Evolutionary conservation across 2,888 invertebrate species (phyloP).

Genomic region (Sinelater perroti): DNA sequence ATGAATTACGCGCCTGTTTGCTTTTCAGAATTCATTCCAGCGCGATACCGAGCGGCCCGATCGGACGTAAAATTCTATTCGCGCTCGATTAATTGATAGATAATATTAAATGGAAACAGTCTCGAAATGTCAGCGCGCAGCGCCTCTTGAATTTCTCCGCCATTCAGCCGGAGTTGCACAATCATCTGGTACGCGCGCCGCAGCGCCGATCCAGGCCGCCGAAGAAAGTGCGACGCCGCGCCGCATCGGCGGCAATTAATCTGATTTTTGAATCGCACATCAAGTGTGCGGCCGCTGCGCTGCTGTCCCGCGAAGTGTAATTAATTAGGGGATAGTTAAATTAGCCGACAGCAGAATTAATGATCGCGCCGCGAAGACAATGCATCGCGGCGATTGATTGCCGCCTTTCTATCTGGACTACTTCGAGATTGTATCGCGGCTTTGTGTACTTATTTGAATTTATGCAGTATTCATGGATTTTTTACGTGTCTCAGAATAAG

Average conservation of each 20-base stretch:
- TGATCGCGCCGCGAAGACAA: slow-evolving; percentile 42
- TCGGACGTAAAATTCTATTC: no score
- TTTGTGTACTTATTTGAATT: slow-evolving; percentile 42
- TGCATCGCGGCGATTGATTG: slow-evolving; percentile 43
- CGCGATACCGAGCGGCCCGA: no score
- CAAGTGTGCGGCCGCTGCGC: slow-evolving; percentile 33
- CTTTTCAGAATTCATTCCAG: not conserved
- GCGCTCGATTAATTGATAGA: slow-evolving; percentile 10
- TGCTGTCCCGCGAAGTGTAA: slow-evolving; percentile 36
- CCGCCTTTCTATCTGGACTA: slow-evolving; percentile 37
- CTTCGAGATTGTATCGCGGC: slow-evolving; percentile 39
- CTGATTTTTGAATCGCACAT: slow-evolving; percentile 36
- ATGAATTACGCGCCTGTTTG: not conserved
- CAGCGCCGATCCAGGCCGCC: slow-evolving; percentile 16
- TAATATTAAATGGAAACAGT: slow-evolving; percentile 4
- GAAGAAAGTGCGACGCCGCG: not conserved
- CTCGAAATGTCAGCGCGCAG: not conserved
- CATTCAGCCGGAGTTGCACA: slow-evolving; percentile 9
- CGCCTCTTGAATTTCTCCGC: not conserved
- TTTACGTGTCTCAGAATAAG: slow-evolving; percentile 35
- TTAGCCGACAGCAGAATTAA: slow-evolving; percentile 39
- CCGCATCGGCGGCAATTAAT: slow-evolving; percentile 31
- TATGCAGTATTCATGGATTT: slow-evolving; percentile 44
- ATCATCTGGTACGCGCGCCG: slow-evolving; percentile 9
- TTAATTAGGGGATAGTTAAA: slow-evolving; percentile 42